A percentile compares a stretch with the other conserved stretches of the same genome.
These are phyloP conservation scores for Ganaspis brasiliensis DNA, from an alignment of 2,888 invertebrate genomes.

Conservation along the genomic window DNA sequence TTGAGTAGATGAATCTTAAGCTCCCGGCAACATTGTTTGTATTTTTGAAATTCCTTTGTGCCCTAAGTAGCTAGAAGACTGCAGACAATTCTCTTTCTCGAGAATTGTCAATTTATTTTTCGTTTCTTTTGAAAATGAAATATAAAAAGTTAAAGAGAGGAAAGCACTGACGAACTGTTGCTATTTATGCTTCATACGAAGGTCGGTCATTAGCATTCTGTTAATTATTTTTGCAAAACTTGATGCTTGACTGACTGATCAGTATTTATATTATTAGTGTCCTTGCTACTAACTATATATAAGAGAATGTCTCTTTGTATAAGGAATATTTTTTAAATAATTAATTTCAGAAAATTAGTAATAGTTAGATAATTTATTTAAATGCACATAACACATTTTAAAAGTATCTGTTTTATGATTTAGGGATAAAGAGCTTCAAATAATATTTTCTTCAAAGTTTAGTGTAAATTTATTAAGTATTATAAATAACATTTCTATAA, in stretches of 20 bases:
- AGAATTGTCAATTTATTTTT: conserved; percentile 22
- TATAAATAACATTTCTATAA: no score
- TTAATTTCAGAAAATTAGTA: no score
- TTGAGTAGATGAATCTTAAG: conserved; percentile 5
- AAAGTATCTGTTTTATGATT: no score
- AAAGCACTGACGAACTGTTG: conserved; percentile 16
- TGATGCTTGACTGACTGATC: conserved; percentile 12
- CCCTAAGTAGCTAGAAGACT: background rate
- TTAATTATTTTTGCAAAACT: conserved; percentile 28
- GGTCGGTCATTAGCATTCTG: conserved; percentile 10
- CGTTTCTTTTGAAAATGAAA: background rate
- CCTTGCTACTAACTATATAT: background rate
- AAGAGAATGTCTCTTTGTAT: background rate
- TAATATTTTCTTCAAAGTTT: no score
- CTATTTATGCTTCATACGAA: conserved; percentile 28
- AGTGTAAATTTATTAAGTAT: no score
- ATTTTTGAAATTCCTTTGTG: conserved; percentile 24
- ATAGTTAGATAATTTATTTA: no score
- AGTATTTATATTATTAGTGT: background rate
- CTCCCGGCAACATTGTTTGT: conserved; percentile 16
- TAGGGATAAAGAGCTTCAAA: no score
- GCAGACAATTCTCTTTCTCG: background rate
- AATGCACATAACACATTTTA: no score
- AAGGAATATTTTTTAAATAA: background rate
- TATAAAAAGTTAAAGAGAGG: background rate